These are phyloP conservation scores for Laterallus jamaicensis DNA, from an alignment of 2,113 vertebrate genomes.

Conservation along the genomic window DNA sequence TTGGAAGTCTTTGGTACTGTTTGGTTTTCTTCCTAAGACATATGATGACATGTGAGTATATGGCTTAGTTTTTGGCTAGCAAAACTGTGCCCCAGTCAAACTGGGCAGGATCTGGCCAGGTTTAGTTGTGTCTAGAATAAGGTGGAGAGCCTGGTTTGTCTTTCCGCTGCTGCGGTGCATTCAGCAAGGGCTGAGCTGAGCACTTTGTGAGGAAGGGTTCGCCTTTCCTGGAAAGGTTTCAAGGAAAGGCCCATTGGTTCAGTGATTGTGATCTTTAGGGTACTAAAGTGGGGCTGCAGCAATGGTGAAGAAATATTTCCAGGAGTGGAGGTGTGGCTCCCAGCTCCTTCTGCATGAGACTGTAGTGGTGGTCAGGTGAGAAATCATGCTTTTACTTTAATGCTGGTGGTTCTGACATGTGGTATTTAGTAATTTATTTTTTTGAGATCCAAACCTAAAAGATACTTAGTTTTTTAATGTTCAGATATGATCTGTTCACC, in stretches of 20 bases:
- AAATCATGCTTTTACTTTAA: neutral
- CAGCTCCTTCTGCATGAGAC: neutral
- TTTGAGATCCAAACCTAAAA: neutral
- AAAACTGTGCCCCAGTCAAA: neutral
- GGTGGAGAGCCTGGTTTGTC: neutral
- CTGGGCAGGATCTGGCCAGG: neutral
- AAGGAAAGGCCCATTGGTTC: neutral
- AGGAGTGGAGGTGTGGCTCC: neutral
- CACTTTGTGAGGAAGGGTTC: neutral
- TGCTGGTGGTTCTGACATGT: neutral
- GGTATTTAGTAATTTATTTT: neutral
- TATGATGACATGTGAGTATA: rapidly evolving
- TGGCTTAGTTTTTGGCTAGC: neutral
- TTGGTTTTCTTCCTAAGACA: neutral
- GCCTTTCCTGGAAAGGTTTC: neutral
- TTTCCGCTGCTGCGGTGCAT: neutral
- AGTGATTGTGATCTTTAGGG: neutral
- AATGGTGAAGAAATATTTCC: neutral
- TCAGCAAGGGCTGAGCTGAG: neutral
- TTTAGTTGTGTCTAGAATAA: neutral
- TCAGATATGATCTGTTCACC: neutral
- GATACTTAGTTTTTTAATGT: neutral
- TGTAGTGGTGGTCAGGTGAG: neutral
- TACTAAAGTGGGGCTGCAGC: neutral
- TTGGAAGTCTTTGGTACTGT: neutral